These are phyloP conservation scores for Agelastica alni DNA, from an alignment of 2,888 invertebrate genomes.

Conservation along the genomic window DNA sequence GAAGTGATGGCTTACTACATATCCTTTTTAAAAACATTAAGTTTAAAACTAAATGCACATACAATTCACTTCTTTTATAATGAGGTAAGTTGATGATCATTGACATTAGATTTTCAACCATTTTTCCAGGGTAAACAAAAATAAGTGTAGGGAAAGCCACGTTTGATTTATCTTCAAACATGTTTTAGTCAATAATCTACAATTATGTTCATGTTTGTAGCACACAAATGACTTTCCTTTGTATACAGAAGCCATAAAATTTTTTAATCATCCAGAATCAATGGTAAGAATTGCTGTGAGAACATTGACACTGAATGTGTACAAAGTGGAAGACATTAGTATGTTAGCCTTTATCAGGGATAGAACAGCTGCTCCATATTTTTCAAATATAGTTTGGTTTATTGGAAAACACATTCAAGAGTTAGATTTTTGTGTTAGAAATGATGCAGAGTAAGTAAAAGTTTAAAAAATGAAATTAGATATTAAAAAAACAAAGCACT, in stretches of 20 bases:
- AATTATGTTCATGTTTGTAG: no score
- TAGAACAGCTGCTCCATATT: conserved; percentile 96
- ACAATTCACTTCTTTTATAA: conserved; percentile 99
- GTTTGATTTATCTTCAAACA: no score
- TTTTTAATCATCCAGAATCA: conserved; percentile 97
- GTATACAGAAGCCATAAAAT: conserved; percentile 98
- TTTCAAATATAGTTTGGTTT: conserved; percentile 98
- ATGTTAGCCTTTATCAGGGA: conserved; percentile 96
- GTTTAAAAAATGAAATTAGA: no score
- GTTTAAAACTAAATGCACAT: conserved; percentile 94
- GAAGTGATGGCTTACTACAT: conserved; percentile 99
- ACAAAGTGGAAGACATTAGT: conserved; percentile 88
- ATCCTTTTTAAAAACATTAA: conserved; percentile 97
- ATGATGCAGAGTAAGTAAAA: conserved; percentile 88
- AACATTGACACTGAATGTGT: conserved; percentile 96
- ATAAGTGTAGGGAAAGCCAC: neutral
- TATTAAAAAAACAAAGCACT: no score
- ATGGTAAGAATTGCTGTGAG: conserved; percentile 99
- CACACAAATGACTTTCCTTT: conserved; percentile 98
- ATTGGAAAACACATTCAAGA: conserved; percentile 98
- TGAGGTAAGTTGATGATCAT: conserved; percentile 69
- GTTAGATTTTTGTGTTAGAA: conserved; percentile 90
- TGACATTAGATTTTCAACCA: conserved; percentile 14
- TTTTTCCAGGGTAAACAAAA: neutral
- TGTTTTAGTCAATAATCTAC: no score